These are phyloP conservation scores for Aculops lycopersici DNA, from an alignment of 1,140 invertebrate genomes.

Conservation along the genomic window DNA sequence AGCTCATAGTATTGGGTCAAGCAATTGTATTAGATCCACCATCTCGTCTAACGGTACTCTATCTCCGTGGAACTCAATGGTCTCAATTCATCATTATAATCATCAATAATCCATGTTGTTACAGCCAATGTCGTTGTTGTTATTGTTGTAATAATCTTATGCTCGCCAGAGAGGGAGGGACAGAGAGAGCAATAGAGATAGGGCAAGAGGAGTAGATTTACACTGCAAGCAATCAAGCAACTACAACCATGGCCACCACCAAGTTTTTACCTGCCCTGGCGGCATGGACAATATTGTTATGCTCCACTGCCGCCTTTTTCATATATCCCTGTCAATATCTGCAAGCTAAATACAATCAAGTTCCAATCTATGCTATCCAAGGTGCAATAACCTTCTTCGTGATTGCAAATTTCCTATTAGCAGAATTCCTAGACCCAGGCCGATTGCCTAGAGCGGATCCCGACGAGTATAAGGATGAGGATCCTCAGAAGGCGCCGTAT, in stretches of 20 bases:
- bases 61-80: too few relatives aligned
- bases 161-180: too few relatives aligned
- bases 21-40: too few relatives aligned
- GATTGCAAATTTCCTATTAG: slow-evolving; percentile 81
- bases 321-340: slow-evolving; percentile 57
- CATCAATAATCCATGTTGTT: too few relatives aligned
- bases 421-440: slow-evolving; percentile 97
- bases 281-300: slow-evolving; percentile 67
- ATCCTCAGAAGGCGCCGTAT: slow-evolving; percentile 80
- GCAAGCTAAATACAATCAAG: slow-evolving; percentile 36
- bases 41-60: too few relatives aligned
- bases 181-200: too few relatives aligned
- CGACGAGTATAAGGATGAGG: slow-evolving; percentile 83
- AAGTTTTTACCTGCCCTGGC: slow-evolving; percentile 77
- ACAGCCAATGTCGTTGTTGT: too few relatives aligned
- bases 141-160: too few relatives aligned
- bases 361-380: slow-evolving; percentile 67
- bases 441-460: slow-evolving; percentile 85
- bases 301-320: slow-evolving; percentile 68
- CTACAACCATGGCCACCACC: slow-evolving; percentile 39
- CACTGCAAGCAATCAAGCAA: too few relatives aligned
- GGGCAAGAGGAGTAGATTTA: too few relatives aligned
- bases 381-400: slow-evolving; percentile 82
- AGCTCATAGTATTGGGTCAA: too few relatives aligned
- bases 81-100: too few relatives aligned